Conservation (phyloP, 2,888 invertebrate species). For the Parnassius apollo region DNA sequence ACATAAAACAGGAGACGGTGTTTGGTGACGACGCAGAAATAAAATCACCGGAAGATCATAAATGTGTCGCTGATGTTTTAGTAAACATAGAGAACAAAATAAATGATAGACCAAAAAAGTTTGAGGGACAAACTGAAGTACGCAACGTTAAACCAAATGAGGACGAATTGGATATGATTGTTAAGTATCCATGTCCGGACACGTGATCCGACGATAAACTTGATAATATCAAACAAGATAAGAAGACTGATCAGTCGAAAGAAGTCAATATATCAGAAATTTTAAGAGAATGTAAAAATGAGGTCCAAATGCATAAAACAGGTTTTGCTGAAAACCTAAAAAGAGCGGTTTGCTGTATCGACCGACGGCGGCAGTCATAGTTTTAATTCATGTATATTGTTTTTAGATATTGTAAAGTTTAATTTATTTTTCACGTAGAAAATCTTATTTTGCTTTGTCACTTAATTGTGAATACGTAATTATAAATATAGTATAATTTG, state of each 20-base stretch:
- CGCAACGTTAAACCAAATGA: conserved; percentile 60
- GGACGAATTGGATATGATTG: conserved; percentile 73
- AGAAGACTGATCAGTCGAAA: conserved; percentile 58
- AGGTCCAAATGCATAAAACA: conserved; percentile 62
- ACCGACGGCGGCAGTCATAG: conserved; percentile 70
- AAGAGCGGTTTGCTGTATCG: conserved; percentile 73
- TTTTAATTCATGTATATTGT: conserved; percentile 24
- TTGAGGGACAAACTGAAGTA: conserved; percentile 60
- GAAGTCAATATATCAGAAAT: conserved; percentile 44
- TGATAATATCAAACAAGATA: conserved; percentile 47
- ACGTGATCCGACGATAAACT: conserved; percentile 77
- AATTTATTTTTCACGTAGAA: background rate
- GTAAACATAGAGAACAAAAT: conserved; percentile 74
- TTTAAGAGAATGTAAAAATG: conserved; percentile 49
- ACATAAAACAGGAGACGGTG: conserved; percentile 46
- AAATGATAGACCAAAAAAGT: conserved; percentile 60
- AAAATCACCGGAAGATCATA: conserved; percentile 60
- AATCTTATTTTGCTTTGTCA: too few relatives aligned
- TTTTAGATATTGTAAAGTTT: conserved; percentile 2
- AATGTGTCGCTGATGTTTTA: conserved; percentile 66
- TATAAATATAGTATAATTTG: too few relatives aligned
- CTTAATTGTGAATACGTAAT: background rate
- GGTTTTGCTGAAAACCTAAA: conserved; percentile 73
- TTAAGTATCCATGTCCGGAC: conserved; percentile 72
- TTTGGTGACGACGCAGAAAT: conserved; percentile 53